Conservation (phyloP, 1,140 invertebrate genomes). For the Monomorium pharaonis region DNA sequence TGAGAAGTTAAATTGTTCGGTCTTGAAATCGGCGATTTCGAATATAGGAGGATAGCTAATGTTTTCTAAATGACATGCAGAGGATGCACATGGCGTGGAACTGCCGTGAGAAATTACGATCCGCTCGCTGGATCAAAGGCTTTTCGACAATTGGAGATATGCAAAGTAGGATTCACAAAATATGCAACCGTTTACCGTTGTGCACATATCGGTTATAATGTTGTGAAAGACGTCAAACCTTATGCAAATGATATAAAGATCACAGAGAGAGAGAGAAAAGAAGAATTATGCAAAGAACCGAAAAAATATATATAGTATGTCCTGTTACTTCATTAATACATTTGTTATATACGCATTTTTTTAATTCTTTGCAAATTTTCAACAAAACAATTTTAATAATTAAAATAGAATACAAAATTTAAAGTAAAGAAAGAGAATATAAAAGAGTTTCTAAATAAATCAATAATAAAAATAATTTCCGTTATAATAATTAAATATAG, state of each 20-base stretch:
- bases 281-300: neutral
- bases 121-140: neutral
- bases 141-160: constrained; percentile 49
- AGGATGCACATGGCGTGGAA: constrained; percentile 23
- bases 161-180: constrained; percentile 23
- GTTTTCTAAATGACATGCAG: constrained; percentile 31
- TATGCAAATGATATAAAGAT: constrained; percentile 2
- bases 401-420: neutral
- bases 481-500: neutral
- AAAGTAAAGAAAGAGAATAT: neutral
- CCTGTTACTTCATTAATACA: neutral
- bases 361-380: neutral
- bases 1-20: constrained; percentile 43
- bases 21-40: constrained; percentile 43
- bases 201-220: neutral
- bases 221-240: neutral
- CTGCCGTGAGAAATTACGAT: constrained; percentile 59
- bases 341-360: neutral
- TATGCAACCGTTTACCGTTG: constrained; percentile 10
- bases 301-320: neutral
- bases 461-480: neutral
- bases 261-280: neutral
- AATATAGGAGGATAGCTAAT: constrained; percentile 5
- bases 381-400: neutral
- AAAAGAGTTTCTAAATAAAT: neutral